Evolutionary conservation across 2,888 invertebrate species (phyloP).

Genomic region (Phaonia tiefii): DNA sequence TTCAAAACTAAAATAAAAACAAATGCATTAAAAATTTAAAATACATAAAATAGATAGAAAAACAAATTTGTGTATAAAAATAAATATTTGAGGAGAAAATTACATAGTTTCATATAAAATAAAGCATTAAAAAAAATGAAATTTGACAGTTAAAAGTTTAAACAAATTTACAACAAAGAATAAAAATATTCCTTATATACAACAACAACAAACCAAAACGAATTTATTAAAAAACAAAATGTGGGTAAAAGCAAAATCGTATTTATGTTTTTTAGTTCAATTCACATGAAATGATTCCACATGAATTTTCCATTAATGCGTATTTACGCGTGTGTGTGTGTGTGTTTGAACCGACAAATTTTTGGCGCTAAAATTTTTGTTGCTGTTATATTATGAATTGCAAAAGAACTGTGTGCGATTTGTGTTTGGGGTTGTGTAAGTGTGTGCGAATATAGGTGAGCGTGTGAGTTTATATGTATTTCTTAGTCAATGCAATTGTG

Average conservation of each 20-base stretch:
- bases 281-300: no score
- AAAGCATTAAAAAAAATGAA: not conserved
- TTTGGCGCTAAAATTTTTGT: constrained; percentile 63
- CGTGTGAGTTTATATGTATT: not conserved
- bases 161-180: not conserved
- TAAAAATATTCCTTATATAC: not conserved
- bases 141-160: not conserved
- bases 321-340: no score
- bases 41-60: constrained; percentile 2
- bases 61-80: constrained; percentile 9
- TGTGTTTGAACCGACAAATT: not conserved
- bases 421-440: constrained; percentile 2
- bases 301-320: no score
- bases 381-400: constrained; percentile 2
- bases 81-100: constrained; percentile 36
- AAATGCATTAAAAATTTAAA: constrained; percentile 52
- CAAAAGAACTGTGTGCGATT: constrained; percentile 12
- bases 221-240: not conserved
- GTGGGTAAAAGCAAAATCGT: not conserved
- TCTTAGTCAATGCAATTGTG: constrained; percentile 7
- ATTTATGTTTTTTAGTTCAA: not conserved
- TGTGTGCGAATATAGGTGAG: not conserved
- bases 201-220: no score
- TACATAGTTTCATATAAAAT: constrained; percentile 12
- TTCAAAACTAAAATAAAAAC: constrained; percentile 19